These are phyloP conservation scores for Ameiurus melas DNA, from an alignment of 2,113 vertebrate genomes.

Conservation along the genomic window DNA sequence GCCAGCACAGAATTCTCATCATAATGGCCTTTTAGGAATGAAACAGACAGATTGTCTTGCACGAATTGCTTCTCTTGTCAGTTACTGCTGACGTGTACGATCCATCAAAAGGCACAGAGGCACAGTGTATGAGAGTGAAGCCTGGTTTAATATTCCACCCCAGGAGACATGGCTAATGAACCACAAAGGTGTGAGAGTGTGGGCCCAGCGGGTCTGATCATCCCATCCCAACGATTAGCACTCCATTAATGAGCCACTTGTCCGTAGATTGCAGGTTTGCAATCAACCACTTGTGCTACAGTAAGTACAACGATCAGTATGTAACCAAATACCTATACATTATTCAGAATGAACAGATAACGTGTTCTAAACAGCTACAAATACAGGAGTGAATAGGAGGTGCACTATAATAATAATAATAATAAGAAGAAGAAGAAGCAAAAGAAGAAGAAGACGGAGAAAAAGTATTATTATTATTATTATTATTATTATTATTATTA, in stretches of 20 bases:
- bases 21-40: background rate
- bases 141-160: slow-evolving; percentile 52
- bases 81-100: slow-evolving; percentile 6
- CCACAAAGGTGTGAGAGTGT: slow-evolving; percentile 58
- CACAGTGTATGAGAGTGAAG: slow-evolving; percentile 11
- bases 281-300: slow-evolving; percentile 57
- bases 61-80: background rate
- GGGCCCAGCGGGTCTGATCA: slow-evolving; percentile 50
- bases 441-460: too few relatives aligned
- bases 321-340: background rate
- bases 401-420: background rate
- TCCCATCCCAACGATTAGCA: slow-evolving; percentile 55
- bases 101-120: background rate
- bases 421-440: too few relatives aligned
- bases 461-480: too few relatives aligned
- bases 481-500: too few relatives aligned
- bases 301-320: background rate
- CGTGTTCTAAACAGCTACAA: background rate
- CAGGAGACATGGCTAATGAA: slow-evolving; percentile 66
- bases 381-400: background rate
- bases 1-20: background rate
- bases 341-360: background rate
- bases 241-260: slow-evolving; percentile 59
- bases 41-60: background rate
- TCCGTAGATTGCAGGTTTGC: slow-evolving; percentile 22